A percentile compares a stretch with the other conserved stretches of the same genome.
These are phyloP conservation scores for Bembecia ichneumoniformis DNA, from an alignment of 2,888 invertebrate genomes.

Conservation along the genomic window DNA sequence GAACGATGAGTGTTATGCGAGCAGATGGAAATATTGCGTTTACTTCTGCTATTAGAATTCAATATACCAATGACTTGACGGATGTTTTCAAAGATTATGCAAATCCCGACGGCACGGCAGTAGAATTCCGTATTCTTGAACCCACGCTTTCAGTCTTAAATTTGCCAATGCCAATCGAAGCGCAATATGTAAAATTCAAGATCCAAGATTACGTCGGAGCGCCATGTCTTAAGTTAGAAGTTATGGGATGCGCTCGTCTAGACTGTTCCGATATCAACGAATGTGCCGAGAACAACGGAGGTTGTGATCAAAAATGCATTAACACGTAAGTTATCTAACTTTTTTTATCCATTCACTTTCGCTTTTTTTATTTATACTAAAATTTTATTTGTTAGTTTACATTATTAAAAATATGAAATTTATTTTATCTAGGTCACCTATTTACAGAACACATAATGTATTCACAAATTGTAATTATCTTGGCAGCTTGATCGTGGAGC, in stretches of 20 bases:
- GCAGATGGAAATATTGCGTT: slow-evolving; percentile 88
- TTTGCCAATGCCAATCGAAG: slow-evolving; percentile 91
- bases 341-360: not conserved
- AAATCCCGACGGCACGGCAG: slow-evolving; percentile 93
- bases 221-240: slow-evolving; percentile 90
- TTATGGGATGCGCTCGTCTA: slow-evolving; percentile 92
- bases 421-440: not conserved
- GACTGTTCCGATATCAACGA: slow-evolving; percentile 93
- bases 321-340: slow-evolving; percentile 72
- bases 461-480: too few species aligned
- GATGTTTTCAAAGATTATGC: slow-evolving; percentile 93
- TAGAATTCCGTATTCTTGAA: slow-evolving; percentile 91
- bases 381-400: not conserved
- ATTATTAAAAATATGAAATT: not conserved
- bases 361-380: too few species aligned
- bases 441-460: too few species aligned
- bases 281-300: slow-evolving; percentile 88
- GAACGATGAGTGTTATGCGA: slow-evolving; percentile 89
- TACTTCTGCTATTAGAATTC: slow-evolving; percentile 89
- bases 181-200: slow-evolving; percentile 88
- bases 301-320: slow-evolving; percentile 93
- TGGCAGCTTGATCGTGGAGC: not conserved
- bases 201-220: slow-evolving; percentile 90
- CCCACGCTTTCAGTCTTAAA: slow-evolving; percentile 93
- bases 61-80: slow-evolving; percentile 90